phyloP scores from a whole-genome alignment of 2,797 vertebrate species.

The Heliangelus exortis region DNA sequence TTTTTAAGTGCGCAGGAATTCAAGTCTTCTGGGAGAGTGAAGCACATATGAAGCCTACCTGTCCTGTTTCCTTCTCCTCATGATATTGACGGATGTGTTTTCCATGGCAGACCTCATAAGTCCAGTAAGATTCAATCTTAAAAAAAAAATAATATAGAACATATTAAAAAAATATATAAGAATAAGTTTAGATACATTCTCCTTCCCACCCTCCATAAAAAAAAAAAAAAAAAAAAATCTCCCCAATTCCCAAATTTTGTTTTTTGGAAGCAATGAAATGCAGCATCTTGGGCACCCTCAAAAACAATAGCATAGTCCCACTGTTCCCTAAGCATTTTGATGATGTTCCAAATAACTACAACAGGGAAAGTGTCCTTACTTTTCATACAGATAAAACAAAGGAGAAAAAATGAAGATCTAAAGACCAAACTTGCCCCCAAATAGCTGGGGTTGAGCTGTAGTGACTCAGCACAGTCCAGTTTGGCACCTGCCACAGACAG shows the following conservation, averaged over 20 bases:
- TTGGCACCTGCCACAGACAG: background rate
- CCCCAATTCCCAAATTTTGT: background rate
- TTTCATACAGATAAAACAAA: background rate
- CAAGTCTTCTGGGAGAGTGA: background rate
- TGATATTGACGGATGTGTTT: slow-evolving; percentile 97
- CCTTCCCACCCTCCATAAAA: rapidly evolving
- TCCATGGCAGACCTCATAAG: slow-evolving; percentile 96
- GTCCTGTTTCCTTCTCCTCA: slow-evolving; percentile 96
- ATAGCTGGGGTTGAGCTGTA: background rate
- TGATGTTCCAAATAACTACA: background rate
- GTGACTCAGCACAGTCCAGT: background rate
- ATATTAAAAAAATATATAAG: background rate
- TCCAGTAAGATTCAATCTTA: slow-evolving; percentile 99
- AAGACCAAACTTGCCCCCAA: background rate
- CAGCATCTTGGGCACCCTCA: background rate
- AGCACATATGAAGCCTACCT: slow-evolving; percentile 79
- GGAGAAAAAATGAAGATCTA: background rate
- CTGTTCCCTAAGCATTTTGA: background rate
- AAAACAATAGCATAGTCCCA: background rate
- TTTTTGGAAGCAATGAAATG: background rate
- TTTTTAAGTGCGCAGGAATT: background rate
- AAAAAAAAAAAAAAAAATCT: too few relatives aligned
- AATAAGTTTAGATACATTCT: background rate
- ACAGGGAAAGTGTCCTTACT: background rate
- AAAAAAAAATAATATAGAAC: background rate